Conservation (phyloP, 2,797 vertebrate genomes). For the Chromobotia macracanthus region DNA sequence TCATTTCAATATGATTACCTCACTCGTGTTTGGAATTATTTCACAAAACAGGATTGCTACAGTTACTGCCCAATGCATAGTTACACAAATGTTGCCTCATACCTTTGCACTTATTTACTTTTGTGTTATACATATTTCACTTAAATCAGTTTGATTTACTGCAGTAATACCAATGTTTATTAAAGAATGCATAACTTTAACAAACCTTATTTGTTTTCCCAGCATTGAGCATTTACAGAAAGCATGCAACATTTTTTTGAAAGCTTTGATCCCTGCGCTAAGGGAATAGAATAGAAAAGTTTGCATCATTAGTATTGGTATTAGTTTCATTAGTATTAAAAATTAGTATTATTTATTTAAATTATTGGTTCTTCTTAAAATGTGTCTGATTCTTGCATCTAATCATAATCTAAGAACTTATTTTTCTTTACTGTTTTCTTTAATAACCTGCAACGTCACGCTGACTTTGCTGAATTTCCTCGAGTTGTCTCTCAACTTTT, state of each 20-base stretch:
- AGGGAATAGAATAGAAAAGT: no score
- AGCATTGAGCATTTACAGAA: not conserved
- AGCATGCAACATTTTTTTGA: not conserved
- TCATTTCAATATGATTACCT: not conserved
- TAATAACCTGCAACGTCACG: constrained; percentile 26
- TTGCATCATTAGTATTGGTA: no score
- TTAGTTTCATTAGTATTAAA: no score
- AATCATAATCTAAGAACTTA: no score
- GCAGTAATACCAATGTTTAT: not conserved
- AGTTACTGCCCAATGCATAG: not conserved
- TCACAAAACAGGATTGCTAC: not conserved
- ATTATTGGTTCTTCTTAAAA: no score
- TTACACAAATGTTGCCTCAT: not conserved
- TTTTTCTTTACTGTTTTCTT: no score
- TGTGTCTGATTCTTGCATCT: not conserved
- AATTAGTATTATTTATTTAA: no score
- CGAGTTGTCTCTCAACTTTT: not conserved
- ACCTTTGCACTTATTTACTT: not conserved
- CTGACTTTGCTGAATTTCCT: not conserved
- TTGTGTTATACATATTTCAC: not conserved
- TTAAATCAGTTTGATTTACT: not conserved
- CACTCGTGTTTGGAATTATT: not conserved
- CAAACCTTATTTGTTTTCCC: not conserved
- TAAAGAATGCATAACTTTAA: not conserved
- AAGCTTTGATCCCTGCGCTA: not conserved